phyloP scores from a whole-genome alignment of 1,140 invertebrate genomes.

The Lasaia peninsularis region DNA sequence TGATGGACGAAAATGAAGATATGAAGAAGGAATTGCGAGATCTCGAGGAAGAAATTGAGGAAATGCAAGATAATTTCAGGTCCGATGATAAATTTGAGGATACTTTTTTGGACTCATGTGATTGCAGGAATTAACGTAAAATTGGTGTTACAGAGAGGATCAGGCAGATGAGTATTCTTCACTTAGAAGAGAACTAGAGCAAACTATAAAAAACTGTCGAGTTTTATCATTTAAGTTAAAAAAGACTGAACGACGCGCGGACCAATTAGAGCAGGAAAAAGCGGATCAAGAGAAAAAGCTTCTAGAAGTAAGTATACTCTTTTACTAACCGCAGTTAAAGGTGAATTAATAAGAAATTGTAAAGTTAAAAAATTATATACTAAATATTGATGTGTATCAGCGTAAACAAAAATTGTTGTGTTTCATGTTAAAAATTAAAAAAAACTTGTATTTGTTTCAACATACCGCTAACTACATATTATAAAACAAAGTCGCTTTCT shows the following conservation, averaged over 20 bases:
- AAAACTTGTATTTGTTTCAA: too few species aligned
- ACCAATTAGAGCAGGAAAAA: slow-evolving; percentile 93
- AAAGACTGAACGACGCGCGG: slow-evolving; percentile 94
- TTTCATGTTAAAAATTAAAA: too few species aligned
- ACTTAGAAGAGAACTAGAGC: slow-evolving; percentile 94
- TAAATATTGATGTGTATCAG: too few species aligned
- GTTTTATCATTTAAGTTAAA: slow-evolving; percentile 98
- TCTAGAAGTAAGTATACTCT: slow-evolving; percentile 76
- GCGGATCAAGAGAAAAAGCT: slow-evolving; percentile 83
- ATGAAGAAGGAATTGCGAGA: slow-evolving; percentile 96
- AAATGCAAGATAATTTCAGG: slow-evolving; percentile 98
- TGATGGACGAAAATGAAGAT: slow-evolving; percentile 97
- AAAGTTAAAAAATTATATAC: too few species aligned
- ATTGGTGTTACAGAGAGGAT: slow-evolving; percentile 86
- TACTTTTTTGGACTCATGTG: too few species aligned
- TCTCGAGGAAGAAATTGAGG: slow-evolving; percentile 97
- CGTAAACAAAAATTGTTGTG: too few species aligned
- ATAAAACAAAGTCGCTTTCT: too few species aligned
- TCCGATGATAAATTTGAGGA: too few species aligned
- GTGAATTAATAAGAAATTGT: too few species aligned
- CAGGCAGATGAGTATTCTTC: slow-evolving; percentile 98
- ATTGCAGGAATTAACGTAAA: too few species aligned
- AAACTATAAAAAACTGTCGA: slow-evolving; percentile 98
- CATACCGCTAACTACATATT: too few species aligned
- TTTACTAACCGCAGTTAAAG: neutral